phyloP scores from a whole-genome alignment of 2,113 vertebrate species.

The Elgaria multicarinata region DNA sequence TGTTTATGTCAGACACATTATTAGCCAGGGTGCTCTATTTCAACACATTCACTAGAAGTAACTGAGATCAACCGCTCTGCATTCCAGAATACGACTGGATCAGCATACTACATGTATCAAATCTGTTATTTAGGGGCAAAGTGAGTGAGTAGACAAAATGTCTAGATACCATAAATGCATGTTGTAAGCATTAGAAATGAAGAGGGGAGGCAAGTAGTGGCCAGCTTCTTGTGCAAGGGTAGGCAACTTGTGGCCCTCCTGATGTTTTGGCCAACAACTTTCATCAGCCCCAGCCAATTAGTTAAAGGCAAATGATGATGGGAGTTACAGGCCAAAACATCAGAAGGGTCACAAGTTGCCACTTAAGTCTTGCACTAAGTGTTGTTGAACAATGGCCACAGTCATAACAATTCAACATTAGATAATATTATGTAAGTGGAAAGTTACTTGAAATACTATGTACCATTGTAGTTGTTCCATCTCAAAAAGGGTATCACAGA shows the following conservation, averaged over 20 bases:
- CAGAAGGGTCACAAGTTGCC: no score
- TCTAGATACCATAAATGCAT: neutral
- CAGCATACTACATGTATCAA: neutral
- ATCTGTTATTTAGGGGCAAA: neutral
- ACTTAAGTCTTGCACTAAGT: no score
- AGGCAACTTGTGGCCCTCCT: no score
- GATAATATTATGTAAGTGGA: no score
- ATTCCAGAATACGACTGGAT: neutral
- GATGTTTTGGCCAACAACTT: no score
- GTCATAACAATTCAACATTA: no score
- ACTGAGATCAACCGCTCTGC: neutral
- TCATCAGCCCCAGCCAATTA: no score
- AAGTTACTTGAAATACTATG: no score
- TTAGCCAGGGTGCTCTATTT: neutral
- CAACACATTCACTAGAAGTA: neutral
- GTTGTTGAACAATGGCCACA: no score
- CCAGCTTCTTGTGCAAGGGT: neutral
- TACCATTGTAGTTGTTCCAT: neutral
- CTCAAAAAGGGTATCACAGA: neutral
- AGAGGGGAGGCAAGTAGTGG: neutral
- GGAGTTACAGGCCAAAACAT: no score
- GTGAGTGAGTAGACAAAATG: neutral
- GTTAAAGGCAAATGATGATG: no score
- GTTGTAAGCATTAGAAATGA: neutral
- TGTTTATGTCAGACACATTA: neutral